A percentile compares a stretch with the other conserved stretches of the same genome.
phyloP scores from a whole-genome alignment of 2,113 vertebrate genomes.

The Tinamus guttatus region DNA sequence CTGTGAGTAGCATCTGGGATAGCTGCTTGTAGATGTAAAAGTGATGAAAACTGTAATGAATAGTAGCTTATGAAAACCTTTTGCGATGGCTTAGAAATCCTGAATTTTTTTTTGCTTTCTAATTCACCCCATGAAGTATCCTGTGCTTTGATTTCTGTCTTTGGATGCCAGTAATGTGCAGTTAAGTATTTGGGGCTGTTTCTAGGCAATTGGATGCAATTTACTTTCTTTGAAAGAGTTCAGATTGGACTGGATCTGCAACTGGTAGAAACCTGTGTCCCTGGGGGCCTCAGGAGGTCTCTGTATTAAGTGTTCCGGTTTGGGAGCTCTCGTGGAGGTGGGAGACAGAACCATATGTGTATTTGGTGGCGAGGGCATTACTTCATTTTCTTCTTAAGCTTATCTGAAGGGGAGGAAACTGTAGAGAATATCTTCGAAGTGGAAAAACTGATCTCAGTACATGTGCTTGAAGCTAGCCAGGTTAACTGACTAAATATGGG shows the following conservation, averaged over 20 bases:
- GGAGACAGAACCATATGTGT: background rate
- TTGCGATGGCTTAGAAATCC: background rate
- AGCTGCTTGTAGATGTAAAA: background rate
- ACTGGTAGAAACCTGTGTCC: background rate
- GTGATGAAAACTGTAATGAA: background rate
- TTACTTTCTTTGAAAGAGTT: background rate
- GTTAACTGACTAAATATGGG: background rate
- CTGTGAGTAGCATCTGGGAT: background rate
- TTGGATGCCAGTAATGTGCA: background rate
- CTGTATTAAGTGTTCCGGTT: background rate
- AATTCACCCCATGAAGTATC: background rate
- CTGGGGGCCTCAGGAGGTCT: background rate
- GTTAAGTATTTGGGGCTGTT: background rate
- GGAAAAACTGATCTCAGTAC: constrained; percentile 31
- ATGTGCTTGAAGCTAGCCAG: background rate
- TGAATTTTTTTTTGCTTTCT: background rate
- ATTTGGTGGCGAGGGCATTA: background rate
- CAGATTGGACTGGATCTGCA: background rate
- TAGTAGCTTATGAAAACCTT: background rate
- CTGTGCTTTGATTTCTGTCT: background rate
- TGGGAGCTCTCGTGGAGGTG: background rate
- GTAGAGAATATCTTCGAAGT: background rate
- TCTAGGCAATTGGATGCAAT: background rate
- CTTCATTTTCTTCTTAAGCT: constrained; percentile 16
- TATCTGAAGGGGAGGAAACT: constrained; percentile 26